A percentile compares a stretch with the other conserved stretches of the same genome.
phyloP scores from a whole-genome alignment of 2,113 vertebrate genomes.

The Rhabdornis inornatus region DNA sequence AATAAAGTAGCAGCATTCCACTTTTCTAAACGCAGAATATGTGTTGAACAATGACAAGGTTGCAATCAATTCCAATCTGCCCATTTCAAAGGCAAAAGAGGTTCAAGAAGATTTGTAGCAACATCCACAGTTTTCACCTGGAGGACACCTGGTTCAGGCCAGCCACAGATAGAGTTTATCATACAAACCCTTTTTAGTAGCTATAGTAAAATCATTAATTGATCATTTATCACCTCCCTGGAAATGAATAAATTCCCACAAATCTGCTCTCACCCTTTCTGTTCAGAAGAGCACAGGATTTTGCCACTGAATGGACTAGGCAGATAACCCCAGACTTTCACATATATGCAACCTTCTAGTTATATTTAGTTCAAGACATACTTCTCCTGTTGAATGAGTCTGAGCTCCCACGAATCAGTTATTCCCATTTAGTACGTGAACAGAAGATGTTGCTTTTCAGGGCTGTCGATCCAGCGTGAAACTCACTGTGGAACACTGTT shows the following conservation, averaged over 20 bases:
- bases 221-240: neutral
- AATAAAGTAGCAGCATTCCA: neutral
- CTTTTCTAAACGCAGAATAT: neutral
- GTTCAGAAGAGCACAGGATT: neutral
- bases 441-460: neutral
- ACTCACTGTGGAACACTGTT: conserved; percentile 21
- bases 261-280: neutral
- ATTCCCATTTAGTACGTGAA: neutral
- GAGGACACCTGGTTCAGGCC: neutral
- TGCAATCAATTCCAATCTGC: neutral
- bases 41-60: neutral
- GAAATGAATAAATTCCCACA: neutral
- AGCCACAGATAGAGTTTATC: neutral
- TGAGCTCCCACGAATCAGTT: neutral
- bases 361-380: neutral
- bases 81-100: neutral
- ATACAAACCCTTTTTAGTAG: neutral
- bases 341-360: neutral
- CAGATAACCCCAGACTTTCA: neutral
- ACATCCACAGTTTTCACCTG: neutral
- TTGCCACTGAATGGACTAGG: neutral
- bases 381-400: neutral
- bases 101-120: neutral
- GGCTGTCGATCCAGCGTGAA: conserved; percentile 11
- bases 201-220: neutral